phyloP scores from a whole-genome alignment of 2,113 vertebrate species.

The Tachycineta bicolor region DNA sequence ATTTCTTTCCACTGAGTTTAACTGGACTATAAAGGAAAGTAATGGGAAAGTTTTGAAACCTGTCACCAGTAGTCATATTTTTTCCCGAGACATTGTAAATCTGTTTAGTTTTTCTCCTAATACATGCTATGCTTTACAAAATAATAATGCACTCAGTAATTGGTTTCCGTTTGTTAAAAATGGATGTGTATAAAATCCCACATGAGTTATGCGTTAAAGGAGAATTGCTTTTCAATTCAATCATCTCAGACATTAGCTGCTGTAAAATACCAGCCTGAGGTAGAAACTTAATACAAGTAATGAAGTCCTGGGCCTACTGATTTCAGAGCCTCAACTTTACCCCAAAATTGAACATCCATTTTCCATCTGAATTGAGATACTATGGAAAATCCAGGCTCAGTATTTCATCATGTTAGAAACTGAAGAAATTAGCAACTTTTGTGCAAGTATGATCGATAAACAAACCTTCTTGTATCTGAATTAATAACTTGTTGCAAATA shows the following conservation, averaged over 20 bases:
- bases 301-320: background rate
- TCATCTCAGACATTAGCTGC: background rate
- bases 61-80: background rate
- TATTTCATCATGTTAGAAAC: background rate
- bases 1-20: background rate
- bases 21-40: background rate
- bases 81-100: background rate
- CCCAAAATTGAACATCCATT: background rate
- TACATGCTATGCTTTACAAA: background rate
- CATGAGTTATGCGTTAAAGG: background rate
- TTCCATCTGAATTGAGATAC: background rate
- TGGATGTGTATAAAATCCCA: background rate
- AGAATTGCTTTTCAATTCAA: background rate
- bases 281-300: background rate
- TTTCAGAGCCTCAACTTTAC: background rate
- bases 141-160: background rate
- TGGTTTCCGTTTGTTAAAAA: background rate
- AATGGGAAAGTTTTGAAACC: constrained; percentile 4
- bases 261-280: background rate
- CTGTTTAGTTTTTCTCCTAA: background rate
- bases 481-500: background rate
- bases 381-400: background rate
- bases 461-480: background rate
- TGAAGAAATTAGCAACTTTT: background rate
- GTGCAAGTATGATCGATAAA: background rate